Base-by-base conservation (phyloP, 1,140 invertebrate species). In the Rhizoglyphus robini region DNA sequence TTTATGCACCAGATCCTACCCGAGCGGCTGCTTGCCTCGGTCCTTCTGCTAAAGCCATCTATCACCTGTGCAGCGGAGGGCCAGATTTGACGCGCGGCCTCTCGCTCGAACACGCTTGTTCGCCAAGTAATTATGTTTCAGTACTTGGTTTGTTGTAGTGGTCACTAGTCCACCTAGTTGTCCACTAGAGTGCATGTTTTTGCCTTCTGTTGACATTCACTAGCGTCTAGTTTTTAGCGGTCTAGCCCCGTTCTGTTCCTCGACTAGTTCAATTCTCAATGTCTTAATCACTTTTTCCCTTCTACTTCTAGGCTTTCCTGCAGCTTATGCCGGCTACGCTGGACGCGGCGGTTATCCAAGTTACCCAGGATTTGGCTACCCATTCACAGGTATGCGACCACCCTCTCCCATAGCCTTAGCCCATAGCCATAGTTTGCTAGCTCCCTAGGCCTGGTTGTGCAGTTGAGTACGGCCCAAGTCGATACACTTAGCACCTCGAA, bases 311-410 rank as follows among this genome's bases (percentile, higher is more conserved):
- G 88, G 88, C 83, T 91, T 92, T 79, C 88, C 88, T 77, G 86
- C 86, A 74, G 88, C 88, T 73, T 90, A 90, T 80, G 88, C 88
- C 78, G 88, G 88, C 75, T 91, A 91, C 79, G 88, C 88, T 79
- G 88, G 88, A 75, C 88, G 88, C 77, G 86, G 89, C 79, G 86
- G 89, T 79, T 93, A 91, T 82, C 90, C 88, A 79, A 88, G 89
- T 80, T 92, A 92, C 83, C 88, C 89, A 82, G 90, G 88, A 84
- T 92, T 92, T 81, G 88, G 88, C 83, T 88, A 92, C 79, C 88
- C 88, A 76, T 92, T 92, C 80, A 88, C 89, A 91, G 90, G 90
- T 92, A 90, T 90, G 85, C 82, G 83, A 78, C 48, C 3, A 51
- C 29, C n/a, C n/a, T n/a, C n/a, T n/a, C n/a, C 47, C 47, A 23